Evolutionary conservation across 2,888 invertebrate genomes (phyloP).

Genomic region (Sylvicola fuscatus): DNA sequence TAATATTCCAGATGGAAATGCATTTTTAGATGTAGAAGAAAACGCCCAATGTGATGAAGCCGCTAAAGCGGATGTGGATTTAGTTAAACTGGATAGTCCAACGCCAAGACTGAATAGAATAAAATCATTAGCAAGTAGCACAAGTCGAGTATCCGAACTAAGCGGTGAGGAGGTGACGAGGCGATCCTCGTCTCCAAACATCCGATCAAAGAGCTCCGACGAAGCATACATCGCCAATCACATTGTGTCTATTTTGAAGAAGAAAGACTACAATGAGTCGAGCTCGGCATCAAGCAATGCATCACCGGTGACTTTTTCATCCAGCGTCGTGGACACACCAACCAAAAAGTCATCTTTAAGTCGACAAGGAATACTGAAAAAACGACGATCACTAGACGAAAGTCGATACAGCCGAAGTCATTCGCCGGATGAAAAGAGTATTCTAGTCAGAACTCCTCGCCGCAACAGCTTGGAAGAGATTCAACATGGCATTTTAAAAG

Average conservation of each 20-base stretch:
- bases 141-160: no score
- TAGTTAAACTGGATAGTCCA: no score
- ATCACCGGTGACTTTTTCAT: constrained; percentile 63
- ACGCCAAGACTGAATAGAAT: no score
- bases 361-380: constrained; percentile 63
- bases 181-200: no score
- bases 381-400: constrained; percentile 65
- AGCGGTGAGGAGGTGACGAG: no score
- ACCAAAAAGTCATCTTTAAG: constrained; percentile 33
- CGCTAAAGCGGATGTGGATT: constrained; percentile 5
- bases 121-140: no score
- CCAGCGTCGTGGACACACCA: constrained; percentile 47
- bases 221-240: constrained; percentile 22
- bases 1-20: no score
- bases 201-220: constrained; percentile 21
- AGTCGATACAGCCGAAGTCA: constrained; percentile 25
- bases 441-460: constrained; percentile 22
- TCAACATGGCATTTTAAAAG: constrained; percentile 54
- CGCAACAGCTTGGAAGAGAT: constrained; percentile 24
- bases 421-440: constrained; percentile 24
- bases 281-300: constrained; percentile 30
- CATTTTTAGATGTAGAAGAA: constrained; percentile 1
- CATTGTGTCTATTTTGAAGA: constrained; percentile 45
- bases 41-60: constrained; percentile 10
- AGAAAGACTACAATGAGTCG: constrained; percentile 33